These are phyloP conservation scores for Equus quagga DNA, from an alignment of 2,113 vertebrate genomes.

Conservation along the genomic window DNA sequence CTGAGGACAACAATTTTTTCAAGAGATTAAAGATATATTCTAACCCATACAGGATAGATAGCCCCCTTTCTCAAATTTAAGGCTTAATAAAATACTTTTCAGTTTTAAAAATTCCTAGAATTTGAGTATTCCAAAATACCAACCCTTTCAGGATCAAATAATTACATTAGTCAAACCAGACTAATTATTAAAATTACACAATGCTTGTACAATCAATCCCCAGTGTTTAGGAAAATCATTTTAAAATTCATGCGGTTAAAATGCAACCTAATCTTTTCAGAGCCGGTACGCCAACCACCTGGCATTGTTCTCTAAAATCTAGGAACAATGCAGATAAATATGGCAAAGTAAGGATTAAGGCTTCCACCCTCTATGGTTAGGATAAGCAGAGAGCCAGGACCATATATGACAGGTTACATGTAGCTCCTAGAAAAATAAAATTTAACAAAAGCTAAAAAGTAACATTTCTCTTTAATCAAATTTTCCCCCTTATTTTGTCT, in stretches of 20 bases:
- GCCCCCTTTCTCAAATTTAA: conserved; percentile 1
- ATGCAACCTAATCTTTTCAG: conserved; percentile 37
- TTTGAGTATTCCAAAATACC: conserved; percentile 41
- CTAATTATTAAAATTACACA: conserved; percentile 59
- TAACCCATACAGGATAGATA: not conserved
- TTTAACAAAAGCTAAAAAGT: not conserved
- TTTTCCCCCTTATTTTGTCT: not conserved
- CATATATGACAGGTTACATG: not conserved
- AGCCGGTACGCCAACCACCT: not conserved
- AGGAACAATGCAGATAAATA: conserved; percentile 32
- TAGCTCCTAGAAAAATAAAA: not conserved
- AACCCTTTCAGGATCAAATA: conserved; percentile 37
- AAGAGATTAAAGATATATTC: not conserved
- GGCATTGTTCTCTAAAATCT: not conserved
- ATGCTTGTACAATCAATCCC: not conserved
- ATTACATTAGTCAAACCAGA: conserved; percentile 48
- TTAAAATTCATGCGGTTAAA: conserved; percentile 54
- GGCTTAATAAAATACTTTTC: not conserved
- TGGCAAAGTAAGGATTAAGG: not conserved
- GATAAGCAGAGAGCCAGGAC: not conserved
- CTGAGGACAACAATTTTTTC: conserved; percentile 49
- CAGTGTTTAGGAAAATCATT: conserved; percentile 22
- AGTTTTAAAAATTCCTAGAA: conserved; percentile 41
- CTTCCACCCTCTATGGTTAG: not conserved
- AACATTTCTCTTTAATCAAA: conserved; percentile 34